phyloP scores from a whole-genome alignment of 2,113 vertebrate genomes.

The Phylloscopus whistleri region DNA sequence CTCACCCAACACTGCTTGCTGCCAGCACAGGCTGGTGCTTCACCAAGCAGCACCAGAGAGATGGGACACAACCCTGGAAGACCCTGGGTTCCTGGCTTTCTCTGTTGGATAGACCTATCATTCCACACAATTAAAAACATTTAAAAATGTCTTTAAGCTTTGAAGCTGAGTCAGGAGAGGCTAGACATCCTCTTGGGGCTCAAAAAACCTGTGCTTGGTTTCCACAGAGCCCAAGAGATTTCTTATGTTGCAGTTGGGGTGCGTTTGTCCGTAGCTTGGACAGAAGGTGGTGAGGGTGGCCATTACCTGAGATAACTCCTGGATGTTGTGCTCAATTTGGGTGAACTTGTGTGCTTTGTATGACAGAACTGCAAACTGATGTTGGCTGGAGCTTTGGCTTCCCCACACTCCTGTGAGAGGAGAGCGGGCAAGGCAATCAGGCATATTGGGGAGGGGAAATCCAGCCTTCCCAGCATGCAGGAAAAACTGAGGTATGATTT shows the following conservation, averaged over 20 bases:
- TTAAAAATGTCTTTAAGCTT: neutral
- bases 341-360: neutral
- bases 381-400: neutral
- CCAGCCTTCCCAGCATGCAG: neutral
- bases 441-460: neutral
- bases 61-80: neutral
- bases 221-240: neutral
- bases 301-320: neutral
- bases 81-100: neutral
- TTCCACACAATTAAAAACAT: neutral
- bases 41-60: neutral
- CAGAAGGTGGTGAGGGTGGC: fast-evolving
- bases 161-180: neutral
- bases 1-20: fast-evolving
- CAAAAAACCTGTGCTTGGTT: neutral
- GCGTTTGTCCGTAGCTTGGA: fast-evolving
- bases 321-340: neutral
- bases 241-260: fast-evolving
- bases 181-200: neutral
- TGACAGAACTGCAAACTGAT: neutral
- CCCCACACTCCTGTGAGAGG: fast-evolving
- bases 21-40: neutral
- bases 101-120: neutral
- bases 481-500: neutral
- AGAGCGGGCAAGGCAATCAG: neutral